Evolutionary conservation across 2,888 invertebrate genomes (phyloP).

Genomic region (Drosophila silvestris): DNA sequence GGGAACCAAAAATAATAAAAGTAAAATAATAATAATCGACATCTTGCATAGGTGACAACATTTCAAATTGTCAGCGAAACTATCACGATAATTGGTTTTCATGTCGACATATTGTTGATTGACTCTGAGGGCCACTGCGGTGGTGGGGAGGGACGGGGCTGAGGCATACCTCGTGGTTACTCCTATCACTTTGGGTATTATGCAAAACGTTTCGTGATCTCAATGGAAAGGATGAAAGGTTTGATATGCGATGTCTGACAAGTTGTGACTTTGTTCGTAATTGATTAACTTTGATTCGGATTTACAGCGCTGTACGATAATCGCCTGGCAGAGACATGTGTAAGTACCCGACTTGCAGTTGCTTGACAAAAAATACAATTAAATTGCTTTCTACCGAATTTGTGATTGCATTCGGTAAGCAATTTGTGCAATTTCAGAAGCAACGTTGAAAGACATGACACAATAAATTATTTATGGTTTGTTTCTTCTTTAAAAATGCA

Average conservation of each 20-base stretch:
- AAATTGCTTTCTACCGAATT: slow-evolving; percentile 28
- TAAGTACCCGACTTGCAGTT: slow-evolving; percentile 36
- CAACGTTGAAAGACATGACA: slow-evolving; percentile 33
- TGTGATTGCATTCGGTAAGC: slow-evolving; percentile 25
- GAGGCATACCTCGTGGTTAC: neutral
- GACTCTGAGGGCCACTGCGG: slow-evolving; percentile 28
- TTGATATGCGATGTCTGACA: slow-evolving; percentile 59
- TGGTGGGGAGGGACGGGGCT: no score
- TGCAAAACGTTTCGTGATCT: slow-evolving; percentile 56
- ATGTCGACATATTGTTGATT: slow-evolving; percentile 66
- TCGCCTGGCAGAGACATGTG: slow-evolving; percentile 38
- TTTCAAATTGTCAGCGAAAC: slow-evolving; percentile 67
- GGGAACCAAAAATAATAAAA: slow-evolving; percentile 17
- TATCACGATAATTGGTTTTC: slow-evolving; percentile 73
- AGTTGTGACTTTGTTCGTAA: slow-evolving; percentile 63
- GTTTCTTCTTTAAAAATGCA: slow-evolving; percentile 6
- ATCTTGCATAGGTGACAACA: slow-evolving; percentile 64
- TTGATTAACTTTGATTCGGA: slow-evolving; percentile 72
- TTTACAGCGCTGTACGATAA: slow-evolving; percentile 27
- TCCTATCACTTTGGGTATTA: slow-evolving; percentile 14
- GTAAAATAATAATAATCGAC: slow-evolving; percentile 68
- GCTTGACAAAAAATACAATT: slow-evolving; percentile 42
- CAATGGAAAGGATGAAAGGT: slow-evolving; percentile 29
- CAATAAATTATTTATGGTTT: slow-evolving; percentile 54
- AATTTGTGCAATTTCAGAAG: slow-evolving; percentile 24